Conservation (phyloP, 2,888 invertebrate genomes). For the Megalurothrips usitatus region DNA sequence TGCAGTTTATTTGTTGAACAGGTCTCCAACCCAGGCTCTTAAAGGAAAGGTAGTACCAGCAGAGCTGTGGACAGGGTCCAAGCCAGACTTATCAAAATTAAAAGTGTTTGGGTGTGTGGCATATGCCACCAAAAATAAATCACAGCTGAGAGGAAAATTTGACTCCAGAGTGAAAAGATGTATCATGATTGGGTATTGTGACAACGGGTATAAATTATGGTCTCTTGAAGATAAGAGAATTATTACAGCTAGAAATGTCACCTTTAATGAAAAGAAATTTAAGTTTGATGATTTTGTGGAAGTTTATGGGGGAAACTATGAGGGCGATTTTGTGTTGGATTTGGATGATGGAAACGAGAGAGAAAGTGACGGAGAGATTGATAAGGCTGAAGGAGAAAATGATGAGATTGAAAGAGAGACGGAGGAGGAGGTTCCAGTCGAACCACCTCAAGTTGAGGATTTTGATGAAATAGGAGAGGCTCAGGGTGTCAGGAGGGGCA, state of each 20-base stretch:
- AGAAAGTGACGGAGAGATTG: not conserved
- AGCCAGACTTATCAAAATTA: not conserved
- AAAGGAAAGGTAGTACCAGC: not conserved
- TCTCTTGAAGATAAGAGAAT: slow-evolving; percentile 32
- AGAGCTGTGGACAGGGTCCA: not conserved
- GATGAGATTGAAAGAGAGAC: not conserved
- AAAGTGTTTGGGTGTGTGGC: not conserved
- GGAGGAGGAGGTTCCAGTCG: not conserved
- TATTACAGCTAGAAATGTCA: slow-evolving; percentile 32
- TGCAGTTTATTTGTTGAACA: not conserved
- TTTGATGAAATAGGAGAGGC: not conserved
- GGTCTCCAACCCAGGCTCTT: not conserved
- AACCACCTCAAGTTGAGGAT: not conserved
- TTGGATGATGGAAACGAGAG: not conserved
- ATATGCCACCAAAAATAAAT: not conserved
- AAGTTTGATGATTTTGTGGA: not conserved
- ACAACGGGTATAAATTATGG: slow-evolving; percentile 35
- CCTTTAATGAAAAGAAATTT: slow-evolving; percentile 31
- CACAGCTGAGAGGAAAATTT: slow-evolving; percentile 14
- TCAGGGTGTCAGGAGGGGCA: not conserved
- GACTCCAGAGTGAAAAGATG: slow-evolving; percentile 32
- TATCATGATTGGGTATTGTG: slow-evolving; percentile 34
- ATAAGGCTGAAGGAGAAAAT: not conserved
- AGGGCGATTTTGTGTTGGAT: not conserved
- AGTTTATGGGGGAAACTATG: not conserved